A percentile compares a stretch with the other conserved stretches of the same genome.
These are phyloP conservation scores for Chrysemys picta DNA, from an alignment of 2,113 vertebrate species.

Conservation along the genomic window DNA sequence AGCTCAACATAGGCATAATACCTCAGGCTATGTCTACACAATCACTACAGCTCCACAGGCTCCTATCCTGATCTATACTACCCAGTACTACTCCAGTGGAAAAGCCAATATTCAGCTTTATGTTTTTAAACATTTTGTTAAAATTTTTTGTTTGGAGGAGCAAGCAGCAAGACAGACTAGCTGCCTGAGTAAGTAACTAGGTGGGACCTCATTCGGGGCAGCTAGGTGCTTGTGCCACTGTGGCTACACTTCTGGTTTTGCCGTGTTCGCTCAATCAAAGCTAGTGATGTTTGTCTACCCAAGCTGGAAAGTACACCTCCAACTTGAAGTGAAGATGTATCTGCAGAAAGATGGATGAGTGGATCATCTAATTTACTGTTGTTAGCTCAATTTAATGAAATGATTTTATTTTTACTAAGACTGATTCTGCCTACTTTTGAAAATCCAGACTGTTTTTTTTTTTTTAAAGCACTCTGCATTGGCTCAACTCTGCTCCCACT, in stretches of 20 bases:
- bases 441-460: too few relatives aligned
- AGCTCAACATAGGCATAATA: background rate
- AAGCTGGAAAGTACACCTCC: too few relatives aligned
- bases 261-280: background rate
- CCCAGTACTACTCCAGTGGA: background rate
- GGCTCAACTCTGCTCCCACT: background rate
- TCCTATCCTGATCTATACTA: background rate
- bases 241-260: background rate
- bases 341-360: too few relatives aligned
- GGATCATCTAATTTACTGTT: too few relatives aligned
- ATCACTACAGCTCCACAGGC: too few relatives aligned
- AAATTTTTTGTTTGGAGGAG: background rate
- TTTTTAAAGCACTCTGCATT: background rate
- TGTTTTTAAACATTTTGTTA: background rate
- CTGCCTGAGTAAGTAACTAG: background rate
- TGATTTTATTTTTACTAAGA: background rate
- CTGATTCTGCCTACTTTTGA: background rate
- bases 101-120: background rate
- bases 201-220: background rate
- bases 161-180: background rate
- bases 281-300: too few relatives aligned
- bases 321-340: too few relatives aligned
- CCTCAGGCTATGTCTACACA: background rate
- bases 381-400: too few relatives aligned
- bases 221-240: background rate